These are phyloP conservation scores for Mystacornis crossleyi DNA, from an alignment of 2,113 vertebrate genomes.

Conservation along the genomic window DNA sequence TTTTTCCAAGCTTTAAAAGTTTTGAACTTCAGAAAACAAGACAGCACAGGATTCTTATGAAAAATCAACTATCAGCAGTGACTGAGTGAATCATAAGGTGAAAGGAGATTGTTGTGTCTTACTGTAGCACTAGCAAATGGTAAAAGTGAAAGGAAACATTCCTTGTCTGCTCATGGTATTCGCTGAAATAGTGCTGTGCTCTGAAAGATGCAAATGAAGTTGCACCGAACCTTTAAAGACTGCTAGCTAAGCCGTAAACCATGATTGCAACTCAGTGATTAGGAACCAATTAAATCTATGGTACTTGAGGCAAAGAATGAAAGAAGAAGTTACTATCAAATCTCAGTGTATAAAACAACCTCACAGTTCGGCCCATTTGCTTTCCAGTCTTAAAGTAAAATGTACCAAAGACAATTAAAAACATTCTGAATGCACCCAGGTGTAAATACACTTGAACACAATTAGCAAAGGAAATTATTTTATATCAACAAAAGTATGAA, in stretches of 20 bases:
- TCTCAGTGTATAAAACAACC: neutral
- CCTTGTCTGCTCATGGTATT: neutral
- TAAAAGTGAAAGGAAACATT: neutral
- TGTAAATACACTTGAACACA: neutral
- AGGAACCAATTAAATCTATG: constrained; percentile 21
- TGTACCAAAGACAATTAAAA: constrained; percentile 19
- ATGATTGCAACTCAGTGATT: neutral
- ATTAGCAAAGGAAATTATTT: constrained; percentile 20
- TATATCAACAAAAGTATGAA: neutral
- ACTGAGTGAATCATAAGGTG: neutral
- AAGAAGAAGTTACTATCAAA: constrained; percentile 15
- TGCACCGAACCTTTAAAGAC: neutral
- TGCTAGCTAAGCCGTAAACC: constrained; percentile 15
- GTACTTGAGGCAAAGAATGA: neutral
- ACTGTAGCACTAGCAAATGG: neutral
- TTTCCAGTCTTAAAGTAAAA: constrained; percentile 22
- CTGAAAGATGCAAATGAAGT: neutral
- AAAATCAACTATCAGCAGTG: neutral
- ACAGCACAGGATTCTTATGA: neutral
- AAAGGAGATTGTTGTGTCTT: neutral
- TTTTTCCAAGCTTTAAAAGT: neutral
- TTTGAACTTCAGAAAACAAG: neutral
- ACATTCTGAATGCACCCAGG: neutral
- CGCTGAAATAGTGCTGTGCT: neutral
- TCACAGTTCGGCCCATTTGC: neutral